These are phyloP conservation scores for Achlya flavicornis DNA, from an alignment of 2,888 invertebrate species.

Conservation along the genomic window DNA sequence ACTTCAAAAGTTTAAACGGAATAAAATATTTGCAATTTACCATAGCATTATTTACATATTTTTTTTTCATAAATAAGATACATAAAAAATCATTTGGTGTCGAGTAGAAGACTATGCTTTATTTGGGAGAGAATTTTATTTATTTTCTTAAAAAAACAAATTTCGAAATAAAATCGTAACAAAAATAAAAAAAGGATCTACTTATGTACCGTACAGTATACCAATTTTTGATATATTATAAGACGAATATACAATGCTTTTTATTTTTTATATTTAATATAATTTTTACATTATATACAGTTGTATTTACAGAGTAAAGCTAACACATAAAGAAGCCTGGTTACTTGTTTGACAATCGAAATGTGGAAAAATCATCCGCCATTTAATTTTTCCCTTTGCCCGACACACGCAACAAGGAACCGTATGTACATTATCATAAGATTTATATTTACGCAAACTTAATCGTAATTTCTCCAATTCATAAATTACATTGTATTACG, in stretches of 20 bases:
- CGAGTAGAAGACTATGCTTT: slow-evolving; percentile 52
- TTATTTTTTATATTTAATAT: slow-evolving; percentile 54
- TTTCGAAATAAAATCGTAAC: slow-evolving; percentile 52
- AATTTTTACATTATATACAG: slow-evolving; percentile 70
- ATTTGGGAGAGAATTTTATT: slow-evolving; percentile 51
- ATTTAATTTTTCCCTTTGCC: neutral
- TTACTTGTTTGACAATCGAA: neutral
- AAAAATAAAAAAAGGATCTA: slow-evolving; percentile 57
- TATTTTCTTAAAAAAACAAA: slow-evolving; percentile 40
- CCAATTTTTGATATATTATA: slow-evolving; percentile 50
- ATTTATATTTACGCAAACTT: slow-evolving; percentile 28
- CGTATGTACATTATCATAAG: slow-evolving; percentile 12
- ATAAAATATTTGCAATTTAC: slow-evolving; percentile 16
- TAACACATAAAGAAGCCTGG: slow-evolving; percentile 18
- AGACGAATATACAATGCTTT: slow-evolving; percentile 61
- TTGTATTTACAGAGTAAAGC: slow-evolving; percentile 53
- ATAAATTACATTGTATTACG: neutral
- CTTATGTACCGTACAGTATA: slow-evolving; percentile 53
- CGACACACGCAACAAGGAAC: neutral
- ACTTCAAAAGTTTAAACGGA: no score
- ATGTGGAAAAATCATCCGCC: neutral
- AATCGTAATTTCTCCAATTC: slow-evolving; percentile 20
- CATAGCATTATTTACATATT: slow-evolving; percentile 24
- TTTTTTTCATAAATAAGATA: slow-evolving; percentile 45
- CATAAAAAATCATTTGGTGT: slow-evolving; percentile 61